Evolutionary conservation across 2,888 invertebrate species (phyloP), one percentile per base, ranked within the genome.

Genomic region (Acheta domesticus): DNA sequence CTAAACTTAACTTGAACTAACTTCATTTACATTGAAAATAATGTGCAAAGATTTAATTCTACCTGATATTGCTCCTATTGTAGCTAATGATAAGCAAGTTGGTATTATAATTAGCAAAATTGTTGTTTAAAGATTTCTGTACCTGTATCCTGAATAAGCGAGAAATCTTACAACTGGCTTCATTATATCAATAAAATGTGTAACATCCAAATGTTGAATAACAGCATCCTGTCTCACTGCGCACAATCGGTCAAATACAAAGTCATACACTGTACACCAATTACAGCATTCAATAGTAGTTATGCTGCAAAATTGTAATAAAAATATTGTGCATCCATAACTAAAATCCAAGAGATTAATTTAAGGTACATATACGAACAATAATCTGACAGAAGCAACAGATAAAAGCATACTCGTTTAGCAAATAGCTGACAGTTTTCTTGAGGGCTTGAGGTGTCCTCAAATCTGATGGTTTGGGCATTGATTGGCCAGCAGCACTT

Each of bases 141-240:
- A 94, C 94, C 90, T 91, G 86, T 93, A 94, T 49, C 91, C 89
- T 82, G 92, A 90, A 85, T 91, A 93, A 74, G 92, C 88, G 87
- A 94, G 91, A 86, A 95, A 95, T 82, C 92, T 87, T 36, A 94
- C 89, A 85, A 92, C 92, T n/a, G 91, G 92, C 84, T 94, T 93
- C n/a, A 94, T 87, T 79, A 95, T 88, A 21, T 85, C 84, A 12
- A 92, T 89, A 79, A 90, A 90, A 49, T 89, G 86, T 1, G 85
- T 83, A 2, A 89, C 87, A 5, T 88, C 85, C 2, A 93, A 85
- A 80, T 91, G 89, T 86, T 96, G 95, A 82, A 96, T 92, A 0
- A 92, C 91, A 87, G 94, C 89, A 84, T 96, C 96, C 86, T 95
- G 95, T 73, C 94, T 87, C 8, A 95, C 89, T 0, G 94, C 91